Evolutionary conservation across 2,797 vertebrate species (phyloP).

Genomic region (Brachyalestes nurse): DNA sequence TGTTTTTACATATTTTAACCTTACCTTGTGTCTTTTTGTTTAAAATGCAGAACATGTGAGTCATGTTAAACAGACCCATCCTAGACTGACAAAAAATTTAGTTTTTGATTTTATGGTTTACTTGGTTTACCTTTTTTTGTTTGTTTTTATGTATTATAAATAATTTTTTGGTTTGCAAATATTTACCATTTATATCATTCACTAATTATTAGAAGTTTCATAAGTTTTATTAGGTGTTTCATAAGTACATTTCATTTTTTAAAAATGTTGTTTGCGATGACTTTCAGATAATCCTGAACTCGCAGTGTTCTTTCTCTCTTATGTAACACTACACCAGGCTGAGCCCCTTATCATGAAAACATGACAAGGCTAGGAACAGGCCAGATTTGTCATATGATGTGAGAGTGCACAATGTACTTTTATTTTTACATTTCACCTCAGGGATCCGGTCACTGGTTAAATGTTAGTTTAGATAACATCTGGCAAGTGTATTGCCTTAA

Average conservation of each 20-base stretch:
- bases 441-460: neutral
- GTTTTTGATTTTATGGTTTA: neutral
- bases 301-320: slow-evolving; percentile 59
- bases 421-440: neutral
- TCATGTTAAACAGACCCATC: neutral
- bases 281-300: slow-evolving; percentile 63
- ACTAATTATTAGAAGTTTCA: neutral
- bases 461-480: neutral
- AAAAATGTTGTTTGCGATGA: slow-evolving; percentile 60
- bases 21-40: neutral
- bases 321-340: slow-evolving; percentile 45
- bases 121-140: neutral
- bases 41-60: neutral
- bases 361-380: neutral
- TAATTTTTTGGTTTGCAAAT: neutral
- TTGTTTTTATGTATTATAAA: neutral
- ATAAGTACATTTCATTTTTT: too few species aligned
- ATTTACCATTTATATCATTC: neutral
- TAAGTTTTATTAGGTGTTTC: too few species aligned
- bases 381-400: slow-evolving; percentile 3
- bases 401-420: neutral
- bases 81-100: neutral
- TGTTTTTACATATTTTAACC: neutral
- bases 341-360: slow-evolving; percentile 7
- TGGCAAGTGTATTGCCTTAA: neutral